These are phyloP conservation scores for Bombus impatiens DNA, from an alignment of 1,140 invertebrate species.

Conservation along the genomic window DNA sequence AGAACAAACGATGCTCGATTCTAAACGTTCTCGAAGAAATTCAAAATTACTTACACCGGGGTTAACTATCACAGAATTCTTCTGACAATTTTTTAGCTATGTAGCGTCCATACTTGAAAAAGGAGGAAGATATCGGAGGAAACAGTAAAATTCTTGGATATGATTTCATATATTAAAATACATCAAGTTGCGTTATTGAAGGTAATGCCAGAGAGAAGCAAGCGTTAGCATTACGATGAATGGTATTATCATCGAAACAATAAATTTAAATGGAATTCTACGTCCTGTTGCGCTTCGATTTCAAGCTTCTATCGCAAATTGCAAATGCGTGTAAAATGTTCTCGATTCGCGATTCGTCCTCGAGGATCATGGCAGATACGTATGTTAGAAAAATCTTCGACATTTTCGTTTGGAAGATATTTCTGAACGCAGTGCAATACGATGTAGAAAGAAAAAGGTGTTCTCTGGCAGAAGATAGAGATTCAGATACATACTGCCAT, in stretches of 20 bases:
- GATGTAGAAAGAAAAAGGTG: not conserved
- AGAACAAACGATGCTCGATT: not conserved
- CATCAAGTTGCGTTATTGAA: not conserved
- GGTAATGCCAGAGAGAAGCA: not conserved
- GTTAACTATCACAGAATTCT: not conserved
- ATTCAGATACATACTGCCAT: conserved; percentile 68
- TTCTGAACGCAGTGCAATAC: not conserved
- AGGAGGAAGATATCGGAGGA: not conserved
- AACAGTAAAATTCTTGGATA: not conserved
- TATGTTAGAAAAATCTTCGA: not conserved
- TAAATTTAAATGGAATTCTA: not conserved
- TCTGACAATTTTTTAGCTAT: not conserved
- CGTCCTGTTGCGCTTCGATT: no score
- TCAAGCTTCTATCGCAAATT: not conserved
- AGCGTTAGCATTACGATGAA: not conserved
- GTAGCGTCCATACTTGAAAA: no score
- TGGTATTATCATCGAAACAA: no score
- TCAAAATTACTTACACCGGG: not conserved
- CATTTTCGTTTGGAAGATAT: not conserved
- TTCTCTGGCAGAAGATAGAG: conserved; percentile 59
- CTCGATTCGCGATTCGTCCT: not conserved
- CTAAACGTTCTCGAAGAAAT: not conserved
- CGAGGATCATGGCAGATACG: not conserved
- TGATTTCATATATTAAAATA: not conserved
- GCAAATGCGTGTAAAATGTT: no score